These are phyloP conservation scores for Catharus fuscescens DNA, from an alignment of 2,113 vertebrate genomes.

Conservation along the genomic window DNA sequence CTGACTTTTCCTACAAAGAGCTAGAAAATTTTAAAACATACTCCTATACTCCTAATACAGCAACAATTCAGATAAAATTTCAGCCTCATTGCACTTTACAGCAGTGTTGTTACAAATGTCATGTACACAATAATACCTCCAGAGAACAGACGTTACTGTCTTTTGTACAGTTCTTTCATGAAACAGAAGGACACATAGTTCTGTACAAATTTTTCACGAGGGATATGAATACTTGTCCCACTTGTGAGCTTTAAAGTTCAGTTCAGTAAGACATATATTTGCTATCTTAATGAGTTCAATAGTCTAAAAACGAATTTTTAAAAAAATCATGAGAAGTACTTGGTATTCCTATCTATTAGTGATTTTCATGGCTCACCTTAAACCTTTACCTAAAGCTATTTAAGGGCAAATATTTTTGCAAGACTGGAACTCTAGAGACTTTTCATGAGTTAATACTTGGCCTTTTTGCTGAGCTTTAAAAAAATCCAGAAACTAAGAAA, in stretches of 20 bases:
- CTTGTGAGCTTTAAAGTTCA: not conserved
- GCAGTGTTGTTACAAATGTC: not conserved
- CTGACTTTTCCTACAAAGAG: not conserved
- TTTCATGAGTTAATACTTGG: not conserved
- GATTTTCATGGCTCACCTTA: not conserved
- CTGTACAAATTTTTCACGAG: not conserved
- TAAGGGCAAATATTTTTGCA: not conserved
- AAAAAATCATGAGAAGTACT: not conserved
- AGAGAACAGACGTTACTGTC: not conserved
- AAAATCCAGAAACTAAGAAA: not conserved
- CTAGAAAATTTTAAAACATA: not conserved
- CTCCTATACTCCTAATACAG: not conserved
- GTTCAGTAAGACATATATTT: not conserved
- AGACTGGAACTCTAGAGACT: not conserved
- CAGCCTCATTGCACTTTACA: not conserved
- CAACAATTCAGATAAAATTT: not conserved
- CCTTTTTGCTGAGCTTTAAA: not conserved
- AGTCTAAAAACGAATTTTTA: not conserved
- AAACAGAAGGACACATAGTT: not conserved
- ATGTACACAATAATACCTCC: not conserved
- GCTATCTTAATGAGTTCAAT: not conserved
- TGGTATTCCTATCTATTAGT: not conserved
- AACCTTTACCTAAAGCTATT: not conserved
- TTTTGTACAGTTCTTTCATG: not conserved
- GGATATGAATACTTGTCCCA: not conserved